Evolutionary conservation across 2,113 vertebrate species (phyloP), one percentile per base, ranked within the genome.

Genomic region (Circaetus cinerascens): DNA sequence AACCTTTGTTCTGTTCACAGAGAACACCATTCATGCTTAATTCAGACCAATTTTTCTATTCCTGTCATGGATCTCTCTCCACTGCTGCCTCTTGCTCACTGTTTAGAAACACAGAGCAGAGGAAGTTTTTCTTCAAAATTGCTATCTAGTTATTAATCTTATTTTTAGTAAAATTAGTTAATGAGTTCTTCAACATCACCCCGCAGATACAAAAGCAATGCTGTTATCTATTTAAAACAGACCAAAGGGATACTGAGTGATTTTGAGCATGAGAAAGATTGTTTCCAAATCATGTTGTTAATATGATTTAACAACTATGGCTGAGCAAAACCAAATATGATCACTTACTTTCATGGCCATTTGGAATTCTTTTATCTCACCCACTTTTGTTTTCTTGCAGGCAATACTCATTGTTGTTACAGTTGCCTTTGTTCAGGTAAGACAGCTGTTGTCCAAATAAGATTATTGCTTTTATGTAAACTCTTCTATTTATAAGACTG

Each of bases 381-480:
- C 14, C 27, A 1, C 40, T 87, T 55, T 38, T 87, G 63, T 90
- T 85, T 94, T 88, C 84, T 88, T 93, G 72, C 97, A 99, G 99
- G 99, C 99, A 98, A 99, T 99, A 97, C 98, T 99, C 91, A 99
- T 99, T 10, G 99, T 99, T 13, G 99, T 99, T 96, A 99, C 99
- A 2, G 99, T 99, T 84, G 99, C 99, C 96, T 99, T 99, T 41
- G 99, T 99, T 91, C 99, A 99, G 99, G 99, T 99, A 96, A 98
- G 97, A 88, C 34, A 48, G 53, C 67, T 92, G 15, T 76, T 96
- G 85, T 92, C 50, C 63, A 74, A 53, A 21, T n/a, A 69, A 84
- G 80, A 45, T 85, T 51, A 50, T 43, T 89, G 79, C 40, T 91
- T 86, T 80, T 63, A 88, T 48, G 82, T 50, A 17, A 46, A 57